Evolutionary conservation across 2,888 invertebrate species (phyloP), one percentile per base, ranked within the genome.

Genomic region (Hirtodrosophila alboralis): DNA sequence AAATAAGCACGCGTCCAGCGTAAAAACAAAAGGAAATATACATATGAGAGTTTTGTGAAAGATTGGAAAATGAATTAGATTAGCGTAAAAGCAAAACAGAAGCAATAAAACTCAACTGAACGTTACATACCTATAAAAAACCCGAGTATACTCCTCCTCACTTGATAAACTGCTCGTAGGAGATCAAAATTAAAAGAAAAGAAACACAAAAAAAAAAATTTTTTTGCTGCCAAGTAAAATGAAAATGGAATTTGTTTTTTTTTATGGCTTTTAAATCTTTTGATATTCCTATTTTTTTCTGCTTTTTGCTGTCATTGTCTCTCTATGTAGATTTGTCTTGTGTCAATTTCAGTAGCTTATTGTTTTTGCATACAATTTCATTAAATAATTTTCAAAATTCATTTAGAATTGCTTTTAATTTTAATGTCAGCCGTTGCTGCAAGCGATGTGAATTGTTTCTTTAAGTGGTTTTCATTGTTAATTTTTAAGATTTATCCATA

Each of bases 351-450:
- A 9, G 57, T 51, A 45, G 49, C 57, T 48, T 38, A 43, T 49
- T 53, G 41, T 47, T 47, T 33, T 51, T 61, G 43, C 54, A 61
- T 38, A 37, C 10, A 43, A 61, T 66, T 60, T 43, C 28, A 67
- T 44, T 67, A 43, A 18, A 26, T 18, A 26, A 14, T 41, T 33
- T 45, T 33, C 41, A 26, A 16, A 30, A 43, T 51, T 37, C 31
- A 51, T 12, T 34, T 47, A 9, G 18, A 51, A 38, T 38, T n/a
- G 53, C 52, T 47, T 68, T 58, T 18, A 27, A 52, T 48, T 56
- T 36, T 28, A 4, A 30, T 57, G 34, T 31, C 34, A 37, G 6
- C 8, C 37, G 38, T 26, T 28, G 6, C 16, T 12, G 27, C 26
- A n/a, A 27, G 13, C 23, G 1, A 16, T 18, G 2, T 4, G 1